A percentile compares a stretch with the other conserved stretches of the same genome.
Conservation (phyloP, 2,797 vertebrate genomes). For the Cygnus olor region DNA sequence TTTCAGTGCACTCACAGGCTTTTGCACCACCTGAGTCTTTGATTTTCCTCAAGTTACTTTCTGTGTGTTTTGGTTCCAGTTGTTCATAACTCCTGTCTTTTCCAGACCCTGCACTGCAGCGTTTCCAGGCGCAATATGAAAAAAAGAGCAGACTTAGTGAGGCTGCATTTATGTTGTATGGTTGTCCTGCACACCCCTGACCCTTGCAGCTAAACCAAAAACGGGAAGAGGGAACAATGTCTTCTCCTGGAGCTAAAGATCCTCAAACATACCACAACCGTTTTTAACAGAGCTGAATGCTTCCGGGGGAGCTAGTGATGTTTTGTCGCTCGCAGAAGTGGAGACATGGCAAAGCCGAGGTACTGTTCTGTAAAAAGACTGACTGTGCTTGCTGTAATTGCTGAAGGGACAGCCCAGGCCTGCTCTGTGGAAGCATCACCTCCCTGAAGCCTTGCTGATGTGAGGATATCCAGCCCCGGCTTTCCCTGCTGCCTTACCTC, state of each 20-base stretch:
- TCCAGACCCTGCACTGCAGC: constrained; percentile 60
- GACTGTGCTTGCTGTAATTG: not conserved
- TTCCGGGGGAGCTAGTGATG: not conserved
- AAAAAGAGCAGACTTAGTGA: not conserved
- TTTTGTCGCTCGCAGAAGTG: not conserved
- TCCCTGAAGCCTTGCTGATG: not conserved
- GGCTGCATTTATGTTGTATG: not conserved
- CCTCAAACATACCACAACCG: not conserved
- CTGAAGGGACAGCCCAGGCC: not conserved
- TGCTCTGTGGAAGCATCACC: not conserved
- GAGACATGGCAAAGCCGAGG: not conserved
- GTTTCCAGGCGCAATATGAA: constrained; percentile 15
- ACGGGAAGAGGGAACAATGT: not conserved
- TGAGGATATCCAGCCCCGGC: not conserved
- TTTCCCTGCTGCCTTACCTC: not conserved
- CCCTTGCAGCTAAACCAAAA: not conserved
- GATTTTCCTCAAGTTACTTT: not conserved
- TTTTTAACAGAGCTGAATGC: not conserved
- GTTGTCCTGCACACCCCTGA: not conserved
- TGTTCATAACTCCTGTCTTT: not conserved
- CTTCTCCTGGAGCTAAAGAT: not conserved
- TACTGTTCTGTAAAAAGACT: not conserved
- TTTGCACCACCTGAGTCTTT: not conserved
- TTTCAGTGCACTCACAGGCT: not conserved
- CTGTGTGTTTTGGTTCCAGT: not conserved